Evolutionary conservation across 2,113 vertebrate genomes (phyloP).

Genomic region (Ahaetulla prasina): DNA sequence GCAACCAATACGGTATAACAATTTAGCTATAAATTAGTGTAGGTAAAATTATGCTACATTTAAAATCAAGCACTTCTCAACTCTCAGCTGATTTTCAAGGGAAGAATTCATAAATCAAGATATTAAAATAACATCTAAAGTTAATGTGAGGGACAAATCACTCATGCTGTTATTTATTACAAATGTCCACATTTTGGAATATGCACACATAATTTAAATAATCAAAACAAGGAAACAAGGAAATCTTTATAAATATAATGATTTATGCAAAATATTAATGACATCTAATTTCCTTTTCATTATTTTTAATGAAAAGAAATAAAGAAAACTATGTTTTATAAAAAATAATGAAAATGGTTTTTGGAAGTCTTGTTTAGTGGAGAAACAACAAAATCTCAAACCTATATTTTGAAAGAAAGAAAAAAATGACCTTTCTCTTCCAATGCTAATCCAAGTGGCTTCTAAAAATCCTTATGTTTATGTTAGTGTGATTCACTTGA

Average conservation of each 20-base stretch:
- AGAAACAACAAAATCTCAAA: not conserved
- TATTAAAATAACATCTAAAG: not conserved
- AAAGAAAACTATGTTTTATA: not conserved
- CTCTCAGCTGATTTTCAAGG: not conserved
- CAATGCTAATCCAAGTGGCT: slow-evolving; percentile 3
- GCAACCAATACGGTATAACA: not conserved
- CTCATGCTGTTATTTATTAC: not conserved
- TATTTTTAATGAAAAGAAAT: not conserved
- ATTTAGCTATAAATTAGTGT: not conserved
- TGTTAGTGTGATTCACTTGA: not conserved
- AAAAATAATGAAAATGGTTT: not conserved
- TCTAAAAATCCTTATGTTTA: slow-evolving; percentile 6
- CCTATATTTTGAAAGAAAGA: slow-evolving; percentile 8
- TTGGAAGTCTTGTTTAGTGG: not conserved
- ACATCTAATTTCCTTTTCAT: not conserved
- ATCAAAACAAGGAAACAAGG: not conserved
- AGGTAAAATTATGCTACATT: not conserved
- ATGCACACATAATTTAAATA: not conserved
- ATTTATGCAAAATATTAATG: not conserved
- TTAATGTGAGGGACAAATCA: not conserved
- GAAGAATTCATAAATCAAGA: not conserved
- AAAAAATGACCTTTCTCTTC: slow-evolving; percentile 6
- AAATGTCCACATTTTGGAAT: not conserved
- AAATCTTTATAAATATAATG: not conserved
- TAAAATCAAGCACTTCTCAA: not conserved